phyloP scores from a whole-genome alignment of 2,797 vertebrate species.

The Potorous gilbertii region DNA sequence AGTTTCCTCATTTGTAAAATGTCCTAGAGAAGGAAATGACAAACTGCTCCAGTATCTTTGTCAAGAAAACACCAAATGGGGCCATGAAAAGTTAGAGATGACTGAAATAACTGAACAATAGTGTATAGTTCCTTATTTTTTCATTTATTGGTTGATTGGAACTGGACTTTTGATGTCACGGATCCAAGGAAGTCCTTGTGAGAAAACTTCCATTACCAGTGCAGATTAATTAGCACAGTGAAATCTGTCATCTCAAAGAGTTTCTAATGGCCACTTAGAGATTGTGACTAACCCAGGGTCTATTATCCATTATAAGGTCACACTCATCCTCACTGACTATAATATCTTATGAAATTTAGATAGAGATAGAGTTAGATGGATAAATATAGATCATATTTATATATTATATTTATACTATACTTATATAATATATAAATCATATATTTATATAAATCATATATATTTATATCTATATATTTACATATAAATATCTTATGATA shows the following conservation, averaged over 20 bases:
- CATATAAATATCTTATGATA: too few species aligned
- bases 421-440: too few species aligned
- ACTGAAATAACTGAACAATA: not conserved
- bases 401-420: too few species aligned
- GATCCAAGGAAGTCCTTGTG: not conserved
- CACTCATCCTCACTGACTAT: not conserved
- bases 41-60: not conserved
- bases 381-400: too few species aligned
- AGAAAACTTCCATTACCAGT: not conserved
- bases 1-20: not conserved
- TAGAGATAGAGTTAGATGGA: too few species aligned
- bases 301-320: not conserved
- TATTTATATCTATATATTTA: too few species aligned
- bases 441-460: not conserved
- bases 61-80: not conserved
- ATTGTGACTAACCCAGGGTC: not conserved
- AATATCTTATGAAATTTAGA: not conserved
- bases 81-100: not conserved
- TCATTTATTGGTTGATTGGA: not conserved
- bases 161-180: not conserved
- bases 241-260: not conserved
- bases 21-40: not conserved
- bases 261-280: fast-evolving
- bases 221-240: not conserved
- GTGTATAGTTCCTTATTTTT: not conserved